Conservation (phyloP, 1,140 invertebrate species). For the Drosophila baimaii region DNA sequence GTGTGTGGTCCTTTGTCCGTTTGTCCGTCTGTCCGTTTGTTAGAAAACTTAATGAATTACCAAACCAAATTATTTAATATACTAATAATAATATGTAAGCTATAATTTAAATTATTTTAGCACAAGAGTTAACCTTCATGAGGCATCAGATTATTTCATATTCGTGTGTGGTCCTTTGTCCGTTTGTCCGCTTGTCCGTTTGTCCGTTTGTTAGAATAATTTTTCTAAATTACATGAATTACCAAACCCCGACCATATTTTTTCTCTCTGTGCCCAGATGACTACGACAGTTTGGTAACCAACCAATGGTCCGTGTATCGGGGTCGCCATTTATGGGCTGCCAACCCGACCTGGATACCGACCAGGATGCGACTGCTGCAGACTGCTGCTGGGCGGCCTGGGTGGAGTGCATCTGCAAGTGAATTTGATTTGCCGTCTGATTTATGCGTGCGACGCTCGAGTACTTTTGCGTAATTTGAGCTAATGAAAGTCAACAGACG, state of each 20-base stretch:
- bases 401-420: conserved; percentile 52
- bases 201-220: too few species aligned
- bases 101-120: too few species aligned
- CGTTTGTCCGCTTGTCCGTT: too few species aligned
- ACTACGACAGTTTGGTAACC: conserved; percentile 2
- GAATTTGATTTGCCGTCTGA: conserved; percentile 71
- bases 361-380: conserved; percentile 14
- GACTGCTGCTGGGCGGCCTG: conserved; percentile 1
- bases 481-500: conserved; percentile 73
- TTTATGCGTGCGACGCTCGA: conserved; percentile 61
- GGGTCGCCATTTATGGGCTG: conserved; percentile 57
- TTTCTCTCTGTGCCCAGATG: conserved; percentile 2
- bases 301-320: conserved; percentile 26
- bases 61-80: too few species aligned
- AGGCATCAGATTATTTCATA: too few species aligned
- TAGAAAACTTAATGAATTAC: too few species aligned
- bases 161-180: too few species aligned
- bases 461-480: conserved; percentile 71
- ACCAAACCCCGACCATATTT: not conserved
- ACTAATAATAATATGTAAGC: too few species aligned
- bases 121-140: too few species aligned
- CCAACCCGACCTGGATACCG: conserved; percentile 50
- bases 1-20: too few species aligned
- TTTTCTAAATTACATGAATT: too few species aligned
- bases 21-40: too few species aligned